Percentiles rank a stretch among this genome's conserved stretches.
Conservation (phyloP, 2,888 invertebrate genomes). For the Scotopteryx bipunctaria region DNA sequence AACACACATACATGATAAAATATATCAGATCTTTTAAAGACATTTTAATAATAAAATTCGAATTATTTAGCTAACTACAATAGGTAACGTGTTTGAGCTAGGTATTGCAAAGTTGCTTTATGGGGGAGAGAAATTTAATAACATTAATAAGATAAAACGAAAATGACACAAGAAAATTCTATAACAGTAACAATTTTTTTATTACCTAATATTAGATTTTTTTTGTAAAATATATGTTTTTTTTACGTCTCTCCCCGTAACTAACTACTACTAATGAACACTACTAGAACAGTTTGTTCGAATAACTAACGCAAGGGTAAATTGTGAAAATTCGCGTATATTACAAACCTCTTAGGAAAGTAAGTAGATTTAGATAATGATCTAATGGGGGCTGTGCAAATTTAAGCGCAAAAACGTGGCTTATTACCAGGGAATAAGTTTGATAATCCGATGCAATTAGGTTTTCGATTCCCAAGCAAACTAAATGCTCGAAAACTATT, state of each 20-base stretch:
- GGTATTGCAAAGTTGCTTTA: slow-evolving; percentile 56
- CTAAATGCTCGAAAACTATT: no score
- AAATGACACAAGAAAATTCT: no score
- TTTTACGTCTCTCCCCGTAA: slow-evolving; percentile 6
- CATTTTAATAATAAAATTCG: slow-evolving; percentile 40
- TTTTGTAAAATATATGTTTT: background rate
- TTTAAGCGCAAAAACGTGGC: background rate
- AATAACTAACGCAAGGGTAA: slow-evolving; percentile 5
- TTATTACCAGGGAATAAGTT: background rate
- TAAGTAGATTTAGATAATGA: slow-evolving; percentile 21
- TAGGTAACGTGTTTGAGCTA: slow-evolving; percentile 72
- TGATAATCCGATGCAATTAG: background rate
- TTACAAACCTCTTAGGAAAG: slow-evolving; percentile 18
- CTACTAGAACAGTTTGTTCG: slow-evolving; percentile 29
- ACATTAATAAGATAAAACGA: no score
- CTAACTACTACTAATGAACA: slow-evolving; percentile 21
- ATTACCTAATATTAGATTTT: background rate
- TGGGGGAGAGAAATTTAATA: background rate
- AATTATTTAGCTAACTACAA: slow-evolving; percentile 54
- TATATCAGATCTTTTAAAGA: slow-evolving; percentile 57
- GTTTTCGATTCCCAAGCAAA: no score
- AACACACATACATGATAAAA: slow-evolving; percentile 35
- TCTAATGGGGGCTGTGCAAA: slow-evolving; percentile 9
- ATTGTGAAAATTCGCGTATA: slow-evolving; percentile 16
- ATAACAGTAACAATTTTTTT: background rate